Evolutionary conservation across 2,888 invertebrate species (phyloP).

Genomic region (Pinctada fucata): DNA sequence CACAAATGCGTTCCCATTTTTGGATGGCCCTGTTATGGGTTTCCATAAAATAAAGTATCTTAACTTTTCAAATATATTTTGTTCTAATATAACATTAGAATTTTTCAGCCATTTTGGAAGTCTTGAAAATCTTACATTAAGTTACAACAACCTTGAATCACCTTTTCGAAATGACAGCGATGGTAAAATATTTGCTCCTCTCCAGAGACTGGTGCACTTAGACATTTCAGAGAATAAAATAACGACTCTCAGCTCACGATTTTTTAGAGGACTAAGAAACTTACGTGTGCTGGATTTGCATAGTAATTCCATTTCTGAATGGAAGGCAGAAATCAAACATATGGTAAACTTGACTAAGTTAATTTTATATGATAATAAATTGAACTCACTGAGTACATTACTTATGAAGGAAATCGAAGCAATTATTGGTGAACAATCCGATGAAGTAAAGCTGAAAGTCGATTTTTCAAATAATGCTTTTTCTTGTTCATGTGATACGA

Average conservation of each 20-base stretch:
- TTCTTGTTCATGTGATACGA: constrained; percentile 9
- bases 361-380: background rate
- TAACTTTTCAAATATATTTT: background rate
- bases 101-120: background rate
- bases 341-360: background rate
- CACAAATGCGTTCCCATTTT: background rate
- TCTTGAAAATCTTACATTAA: background rate
- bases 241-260: background rate
- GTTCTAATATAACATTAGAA: background rate
- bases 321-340: background rate
- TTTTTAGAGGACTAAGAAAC: background rate
- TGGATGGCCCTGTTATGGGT: background rate
- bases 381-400: background rate
- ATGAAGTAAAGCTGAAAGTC: background rate
- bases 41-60: background rate
- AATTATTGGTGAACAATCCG: background rate
- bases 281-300: background rate
- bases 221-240: background rate
- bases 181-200: background rate
- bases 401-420: background rate
- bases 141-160: background rate
- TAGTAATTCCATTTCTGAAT: background rate
- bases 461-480: background rate
- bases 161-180: background rate
- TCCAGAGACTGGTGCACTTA: background rate